Evolutionary conservation across 1,140 invertebrate species (phyloP).

Genomic region (Caenorhabditis inopinata): DNA sequence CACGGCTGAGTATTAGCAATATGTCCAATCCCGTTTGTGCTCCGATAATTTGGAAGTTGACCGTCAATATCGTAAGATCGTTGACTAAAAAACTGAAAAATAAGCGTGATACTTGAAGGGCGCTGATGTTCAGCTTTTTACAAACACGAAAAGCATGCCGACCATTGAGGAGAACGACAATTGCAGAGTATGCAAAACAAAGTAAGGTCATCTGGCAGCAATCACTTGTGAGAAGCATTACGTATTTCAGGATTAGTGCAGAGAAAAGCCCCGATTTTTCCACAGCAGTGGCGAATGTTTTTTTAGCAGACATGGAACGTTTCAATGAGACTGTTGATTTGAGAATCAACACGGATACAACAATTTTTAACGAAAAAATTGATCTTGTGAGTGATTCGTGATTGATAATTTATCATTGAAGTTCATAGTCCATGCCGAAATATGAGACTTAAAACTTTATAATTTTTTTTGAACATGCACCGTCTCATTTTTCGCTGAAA

Average conservation of each 20-base stretch:
- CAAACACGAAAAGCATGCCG: not conserved
- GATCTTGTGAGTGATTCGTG: not conserved
- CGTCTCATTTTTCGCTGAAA: no score
- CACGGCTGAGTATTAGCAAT: not conserved
- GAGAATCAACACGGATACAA: slow-evolving; percentile 19
- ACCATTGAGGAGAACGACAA: not conserved
- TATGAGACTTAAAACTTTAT: no score
- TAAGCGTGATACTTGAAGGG: not conserved
- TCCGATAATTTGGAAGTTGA: slow-evolving; percentile 5
- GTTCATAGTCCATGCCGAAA: no score
- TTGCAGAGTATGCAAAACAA: not conserved
- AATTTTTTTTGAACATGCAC: no score
- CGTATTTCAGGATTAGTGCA: not conserved
- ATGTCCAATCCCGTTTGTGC: not conserved
- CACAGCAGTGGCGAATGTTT: not conserved
- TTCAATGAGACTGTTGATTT: slow-evolving; percentile 6
- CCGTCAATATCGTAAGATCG: not conserved
- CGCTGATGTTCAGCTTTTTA: not conserved
- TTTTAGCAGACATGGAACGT: not conserved
- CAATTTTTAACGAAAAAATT: not conserved
- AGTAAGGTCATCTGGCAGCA: no score
- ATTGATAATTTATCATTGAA: no score
- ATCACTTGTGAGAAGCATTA: not conserved
- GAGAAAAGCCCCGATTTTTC: not conserved
- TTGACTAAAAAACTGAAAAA: not conserved